Conservation (phyloP, 2,113 vertebrate genomes). For the Rhineura floridana region DNA sequence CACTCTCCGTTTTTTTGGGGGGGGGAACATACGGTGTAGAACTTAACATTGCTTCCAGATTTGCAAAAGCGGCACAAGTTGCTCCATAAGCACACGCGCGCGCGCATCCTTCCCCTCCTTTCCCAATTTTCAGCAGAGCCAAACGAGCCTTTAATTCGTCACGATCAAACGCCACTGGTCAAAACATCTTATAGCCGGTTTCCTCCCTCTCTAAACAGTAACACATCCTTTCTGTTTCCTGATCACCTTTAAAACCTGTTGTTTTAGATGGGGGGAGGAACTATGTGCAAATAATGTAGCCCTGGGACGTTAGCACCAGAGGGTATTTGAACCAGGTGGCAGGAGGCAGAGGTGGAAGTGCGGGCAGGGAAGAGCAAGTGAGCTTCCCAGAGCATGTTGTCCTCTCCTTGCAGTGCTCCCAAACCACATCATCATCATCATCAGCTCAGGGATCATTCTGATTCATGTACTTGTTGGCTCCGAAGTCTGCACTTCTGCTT, state of each 20-base stretch:
- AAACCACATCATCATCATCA: neutral
- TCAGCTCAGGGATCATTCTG: neutral
- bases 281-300: neutral
- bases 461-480: neutral
- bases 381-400: too few relatives aligned
- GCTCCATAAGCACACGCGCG: slow-evolving; percentile 44
- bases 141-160: neutral
- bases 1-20: neutral
- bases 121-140: slow-evolving; percentile 24
- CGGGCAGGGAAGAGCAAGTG: neutral
- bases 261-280: neutral
- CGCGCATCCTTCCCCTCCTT: neutral
- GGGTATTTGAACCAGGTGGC: slow-evolving; percentile 30
- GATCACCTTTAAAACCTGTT: neutral
- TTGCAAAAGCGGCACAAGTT: slow-evolving; percentile 41
- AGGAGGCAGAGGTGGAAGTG: slow-evolving; percentile 59
- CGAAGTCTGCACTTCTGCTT: neutral
- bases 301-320: neutral
- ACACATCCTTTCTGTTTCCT: slow-evolving; percentile 16
- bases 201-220: neutral
- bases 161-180: neutral
- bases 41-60: slow-evolving; percentile 40
- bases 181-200: neutral
- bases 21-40: slow-evolving; percentile 19
- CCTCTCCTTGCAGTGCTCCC: neutral